Conservation (phyloP, 2,113 vertebrate species). For the Anas platyrhynchos region DNA sequence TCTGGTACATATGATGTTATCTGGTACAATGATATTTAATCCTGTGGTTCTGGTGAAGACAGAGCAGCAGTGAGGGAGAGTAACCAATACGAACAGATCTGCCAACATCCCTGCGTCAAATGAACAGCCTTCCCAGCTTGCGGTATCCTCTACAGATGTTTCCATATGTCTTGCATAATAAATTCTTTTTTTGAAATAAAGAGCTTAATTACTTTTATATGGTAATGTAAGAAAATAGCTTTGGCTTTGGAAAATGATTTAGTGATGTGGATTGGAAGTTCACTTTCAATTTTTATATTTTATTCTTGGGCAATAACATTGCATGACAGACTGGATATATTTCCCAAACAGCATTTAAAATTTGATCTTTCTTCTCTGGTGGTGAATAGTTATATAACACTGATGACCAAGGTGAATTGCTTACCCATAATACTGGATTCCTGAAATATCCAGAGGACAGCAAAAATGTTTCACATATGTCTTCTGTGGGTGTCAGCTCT, state of each 20-base stretch:
- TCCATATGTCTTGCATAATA: slow-evolving; percentile 10
- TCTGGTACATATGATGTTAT: not conserved
- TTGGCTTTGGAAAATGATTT: not conserved
- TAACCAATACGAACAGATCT: not conserved
- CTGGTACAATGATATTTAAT: not conserved
- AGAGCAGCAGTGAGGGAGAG: not conserved
- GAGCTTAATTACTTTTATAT: not conserved
- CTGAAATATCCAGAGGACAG: not conserved
- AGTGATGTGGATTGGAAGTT: not conserved
- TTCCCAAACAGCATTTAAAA: not conserved
- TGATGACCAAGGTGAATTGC: not conserved
- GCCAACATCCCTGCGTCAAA: slow-evolving; percentile 20
- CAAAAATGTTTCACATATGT: not conserved
- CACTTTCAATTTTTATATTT: not conserved
- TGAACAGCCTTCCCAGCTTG: slow-evolving; percentile 1
- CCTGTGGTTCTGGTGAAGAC: slow-evolving; percentile 9
- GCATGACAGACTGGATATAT: not conserved
- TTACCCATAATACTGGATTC: not conserved
- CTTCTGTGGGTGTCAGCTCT: not conserved
- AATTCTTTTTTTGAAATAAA: not conserved
- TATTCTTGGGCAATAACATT: not conserved
- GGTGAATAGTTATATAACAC: not conserved
- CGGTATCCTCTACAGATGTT: slow-evolving; percentile 25
- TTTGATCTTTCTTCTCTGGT: not conserved
- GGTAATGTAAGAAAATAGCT: not conserved